Base-by-base conservation (phyloP, 1,140 invertebrate genomes). In the Pseudomyrmex sp. region DNA sequence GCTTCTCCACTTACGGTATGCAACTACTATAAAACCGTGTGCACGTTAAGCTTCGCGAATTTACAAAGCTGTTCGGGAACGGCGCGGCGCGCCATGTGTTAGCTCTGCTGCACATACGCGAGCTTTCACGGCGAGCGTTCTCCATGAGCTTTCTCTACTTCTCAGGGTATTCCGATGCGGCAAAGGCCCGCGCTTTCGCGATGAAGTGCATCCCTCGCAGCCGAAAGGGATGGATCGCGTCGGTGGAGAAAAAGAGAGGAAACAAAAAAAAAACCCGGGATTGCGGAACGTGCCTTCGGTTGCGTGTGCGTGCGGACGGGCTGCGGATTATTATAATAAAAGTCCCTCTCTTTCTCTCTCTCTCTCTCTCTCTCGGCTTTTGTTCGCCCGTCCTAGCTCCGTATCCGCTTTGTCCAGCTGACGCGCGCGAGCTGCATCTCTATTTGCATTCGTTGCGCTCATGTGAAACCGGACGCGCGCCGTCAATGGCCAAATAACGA, bases 311-410 rank as follows among this genome's bases (percentile, higher is more conserved):
- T 69, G 75, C 84, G 58, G 50, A 56, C 10, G 44, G 35, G 26
- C 69, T 77, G 89, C 74, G 85, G 77, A 90, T 90, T 90, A 90
- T 90, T 90, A 90, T 90, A 90, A 90, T 90, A 90, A 90, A 90
- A 90, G 85, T 90, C 63, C 65, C 86, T 48, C 82, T 35, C 76
- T 61, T 84, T 66, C 62, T 69, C 86, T 52, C 82, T 66, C 12
- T 61, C 87, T 66, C 62, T 69, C 86, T 52, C 82, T 66, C 12
- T 61, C 87, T 46, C 61, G 50, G 65, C 83, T 82, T 35, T 90
- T 87, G 66, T 89, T 77, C 77, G 70, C n/a, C 59, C 63, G 23
- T 75, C 50, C 66, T 66, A 70, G 46, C 26, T 26, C 74, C 74
- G 58, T 58, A 54, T 10, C 63, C 35, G 80, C 84, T 90, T 90